Conservation (phyloP, 1,140 invertebrate species). For the Drosophila pseudoananassae region DNA sequence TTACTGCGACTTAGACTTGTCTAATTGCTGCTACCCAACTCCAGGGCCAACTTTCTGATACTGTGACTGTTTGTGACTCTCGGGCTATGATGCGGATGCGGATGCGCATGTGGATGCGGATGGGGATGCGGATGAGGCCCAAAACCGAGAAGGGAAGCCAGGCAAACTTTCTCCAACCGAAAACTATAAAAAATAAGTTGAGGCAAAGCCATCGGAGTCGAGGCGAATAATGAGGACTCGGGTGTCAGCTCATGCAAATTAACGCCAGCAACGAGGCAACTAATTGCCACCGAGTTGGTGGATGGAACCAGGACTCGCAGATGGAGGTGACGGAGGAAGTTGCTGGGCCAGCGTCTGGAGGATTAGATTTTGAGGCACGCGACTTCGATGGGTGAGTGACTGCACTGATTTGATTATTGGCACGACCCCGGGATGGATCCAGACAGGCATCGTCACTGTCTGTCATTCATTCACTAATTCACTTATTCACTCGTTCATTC, state of each 20-base stretch:
- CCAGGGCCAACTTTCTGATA: conserved; percentile 1
- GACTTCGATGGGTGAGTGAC: conserved; percentile 32
- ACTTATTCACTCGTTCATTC: neutral
- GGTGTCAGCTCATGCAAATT: conserved; percentile 72
- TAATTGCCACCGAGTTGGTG: conserved; percentile 48
- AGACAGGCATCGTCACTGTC: no score
- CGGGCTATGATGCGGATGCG: neutral
- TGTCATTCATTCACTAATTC: neutral
- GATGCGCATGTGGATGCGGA: no score
- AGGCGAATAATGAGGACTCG: conserved; percentile 62
- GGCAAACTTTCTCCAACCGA: conserved; percentile 23
- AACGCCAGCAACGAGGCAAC: conserved; percentile 50
- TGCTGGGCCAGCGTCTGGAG: neutral
- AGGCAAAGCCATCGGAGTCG: conserved; percentile 30
- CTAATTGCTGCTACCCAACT: conserved; percentile 53
- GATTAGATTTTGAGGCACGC: conserved; percentile 23
- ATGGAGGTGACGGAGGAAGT: neutral
- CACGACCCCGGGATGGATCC: neutral
- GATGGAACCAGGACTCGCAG: neutral
- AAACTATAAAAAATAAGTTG: conserved; percentile 45
- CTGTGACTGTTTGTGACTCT: neutral
- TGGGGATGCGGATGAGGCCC: no score
- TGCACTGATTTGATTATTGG: conserved; percentile 71
- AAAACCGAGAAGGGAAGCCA: no score
- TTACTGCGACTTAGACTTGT: conserved; percentile 73